Conservation (phyloP, 2,113 vertebrate species). For the Nothoprocta perdicaria region DNA sequence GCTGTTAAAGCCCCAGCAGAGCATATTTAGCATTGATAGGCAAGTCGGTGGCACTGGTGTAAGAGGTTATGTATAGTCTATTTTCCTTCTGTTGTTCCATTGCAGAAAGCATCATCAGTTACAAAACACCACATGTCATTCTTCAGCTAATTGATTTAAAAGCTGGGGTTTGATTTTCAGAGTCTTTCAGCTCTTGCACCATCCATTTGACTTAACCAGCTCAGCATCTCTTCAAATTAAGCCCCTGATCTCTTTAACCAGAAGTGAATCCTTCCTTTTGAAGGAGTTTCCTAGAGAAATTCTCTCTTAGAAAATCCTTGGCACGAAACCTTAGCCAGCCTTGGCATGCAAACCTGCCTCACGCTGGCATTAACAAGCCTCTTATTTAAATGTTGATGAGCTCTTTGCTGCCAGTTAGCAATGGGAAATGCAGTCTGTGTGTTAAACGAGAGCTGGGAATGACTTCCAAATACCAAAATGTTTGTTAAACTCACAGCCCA, state of each 20-base stretch:
- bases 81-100: neutral
- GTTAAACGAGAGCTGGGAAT: constrained; percentile 80
- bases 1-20: constrained; percentile 13
- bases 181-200: constrained; percentile 49
- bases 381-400: constrained; percentile 85
- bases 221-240: constrained; percentile 64
- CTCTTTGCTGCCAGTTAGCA: constrained; percentile 81
- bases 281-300: constrained; percentile 85
- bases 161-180: constrained; percentile 52
- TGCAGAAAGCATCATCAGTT: constrained; percentile 36
- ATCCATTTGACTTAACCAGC: constrained; percentile 63
- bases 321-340: constrained; percentile 80
- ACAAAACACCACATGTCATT: constrained; percentile 48
- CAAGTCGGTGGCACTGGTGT: neutral
- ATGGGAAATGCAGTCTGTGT: constrained; percentile 81
- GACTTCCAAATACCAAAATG: constrained; percentile 68
- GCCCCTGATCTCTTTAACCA: constrained; percentile 24
- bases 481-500: constrained; percentile 70
- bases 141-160: constrained; percentile 60
- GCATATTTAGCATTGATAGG: neutral
- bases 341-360: constrained; percentile 81
- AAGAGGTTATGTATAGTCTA: neutral
- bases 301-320: constrained; percentile 84
- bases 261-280: constrained; percentile 72
- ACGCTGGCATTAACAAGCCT: constrained; percentile 83